phyloP scores from a whole-genome alignment of 2,888 invertebrate genomes.

The Lypha dubia region DNA sequence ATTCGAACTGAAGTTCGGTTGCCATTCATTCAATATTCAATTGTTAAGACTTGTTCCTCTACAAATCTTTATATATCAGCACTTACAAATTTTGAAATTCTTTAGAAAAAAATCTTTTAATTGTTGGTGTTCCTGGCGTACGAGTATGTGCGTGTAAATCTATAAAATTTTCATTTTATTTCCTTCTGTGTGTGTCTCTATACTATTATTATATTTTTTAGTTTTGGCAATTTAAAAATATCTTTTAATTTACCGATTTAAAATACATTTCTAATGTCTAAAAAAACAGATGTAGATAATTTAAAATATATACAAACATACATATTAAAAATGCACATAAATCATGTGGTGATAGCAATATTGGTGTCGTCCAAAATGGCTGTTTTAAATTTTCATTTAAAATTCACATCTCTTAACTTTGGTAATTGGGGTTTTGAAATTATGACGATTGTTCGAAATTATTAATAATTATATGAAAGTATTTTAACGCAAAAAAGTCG shows the following conservation, averaged over 20 bases:
- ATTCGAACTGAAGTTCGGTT: too few relatives aligned
- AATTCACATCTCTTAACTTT: background rate
- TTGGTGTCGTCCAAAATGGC: background rate
- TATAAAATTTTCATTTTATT: background rate
- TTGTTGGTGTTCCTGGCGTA: slow-evolving; percentile 13
- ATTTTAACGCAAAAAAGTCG: background rate
- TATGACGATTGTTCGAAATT: background rate
- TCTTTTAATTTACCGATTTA: slow-evolving; percentile 42
- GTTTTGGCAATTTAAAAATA: slow-evolving; percentile 70
- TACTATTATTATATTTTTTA: slow-evolving; percentile 50
- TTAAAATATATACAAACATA: background rate
- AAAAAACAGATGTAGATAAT: slow-evolving; percentile 51
- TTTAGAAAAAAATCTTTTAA: background rate
- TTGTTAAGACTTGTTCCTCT: too few relatives aligned
- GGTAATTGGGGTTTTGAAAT: background rate
- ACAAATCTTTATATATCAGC: too few relatives aligned
- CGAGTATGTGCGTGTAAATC: background rate
- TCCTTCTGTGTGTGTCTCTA: background rate
- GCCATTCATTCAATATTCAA: too few relatives aligned
- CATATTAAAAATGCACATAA: background rate
- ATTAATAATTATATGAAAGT: background rate
- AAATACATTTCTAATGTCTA: slow-evolving; percentile 44
- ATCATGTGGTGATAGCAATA: slow-evolving; percentile 4
- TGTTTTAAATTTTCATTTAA: background rate
- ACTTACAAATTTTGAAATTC: too few relatives aligned